Evolutionary conservation across 2,797 vertebrate species (phyloP).

Genomic region (Tapirus indicus): DNA sequence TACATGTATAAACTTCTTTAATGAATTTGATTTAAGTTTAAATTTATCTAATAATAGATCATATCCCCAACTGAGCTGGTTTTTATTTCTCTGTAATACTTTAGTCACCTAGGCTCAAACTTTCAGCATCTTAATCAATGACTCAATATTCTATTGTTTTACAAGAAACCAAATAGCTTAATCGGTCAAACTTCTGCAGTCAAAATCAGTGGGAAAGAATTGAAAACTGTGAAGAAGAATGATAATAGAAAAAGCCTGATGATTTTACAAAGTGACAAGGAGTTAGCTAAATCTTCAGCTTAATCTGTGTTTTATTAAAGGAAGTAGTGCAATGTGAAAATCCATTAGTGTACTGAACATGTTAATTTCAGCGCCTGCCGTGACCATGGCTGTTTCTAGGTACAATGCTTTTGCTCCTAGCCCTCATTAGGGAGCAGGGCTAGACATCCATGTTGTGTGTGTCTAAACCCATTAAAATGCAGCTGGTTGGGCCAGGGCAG

Average conservation of each 20-base stretch:
- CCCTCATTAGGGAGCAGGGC: background rate
- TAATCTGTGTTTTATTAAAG: slow-evolving; percentile 60
- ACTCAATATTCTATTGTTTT: slow-evolving; percentile 46
- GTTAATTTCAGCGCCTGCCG: background rate
- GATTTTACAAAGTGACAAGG: background rate
- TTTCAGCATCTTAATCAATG: background rate
- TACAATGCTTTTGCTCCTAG: background rate
- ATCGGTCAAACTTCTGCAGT: background rate
- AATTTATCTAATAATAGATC: slow-evolving; percentile 40
- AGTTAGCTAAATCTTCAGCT: background rate
- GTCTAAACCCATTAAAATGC: too few species aligned
- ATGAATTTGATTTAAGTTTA: slow-evolving; percentile 70
- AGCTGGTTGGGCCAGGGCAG: background rate
- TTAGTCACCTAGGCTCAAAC: background rate
- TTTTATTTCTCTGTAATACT: slow-evolving; percentile 47
- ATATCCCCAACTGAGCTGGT: background rate
- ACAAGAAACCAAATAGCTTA: slow-evolving; percentile 17
- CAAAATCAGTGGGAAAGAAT: slow-evolving; percentile 15
- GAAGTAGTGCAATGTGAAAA: slow-evolving; percentile 22
- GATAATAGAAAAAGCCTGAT: background rate
- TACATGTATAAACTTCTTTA: slow-evolving; percentile 16
- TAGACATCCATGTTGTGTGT: background rate
- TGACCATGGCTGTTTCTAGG: background rate
- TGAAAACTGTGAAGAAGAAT: background rate
- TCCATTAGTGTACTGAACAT: background rate